Conservation (phyloP, 2,888 invertebrate genomes). For the Oscheius sp. region DNA sequence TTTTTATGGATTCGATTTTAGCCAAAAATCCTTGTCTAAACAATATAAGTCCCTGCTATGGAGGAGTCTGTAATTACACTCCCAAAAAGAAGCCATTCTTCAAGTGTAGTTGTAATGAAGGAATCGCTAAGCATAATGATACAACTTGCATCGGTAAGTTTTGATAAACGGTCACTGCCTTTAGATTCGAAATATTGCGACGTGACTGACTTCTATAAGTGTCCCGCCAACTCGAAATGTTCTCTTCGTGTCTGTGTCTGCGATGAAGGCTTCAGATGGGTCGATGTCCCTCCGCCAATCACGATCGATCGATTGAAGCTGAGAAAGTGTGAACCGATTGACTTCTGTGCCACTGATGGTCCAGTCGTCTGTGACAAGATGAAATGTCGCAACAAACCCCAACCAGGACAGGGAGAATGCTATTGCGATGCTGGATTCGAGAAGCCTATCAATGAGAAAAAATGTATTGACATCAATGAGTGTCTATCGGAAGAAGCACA, state of each 20-base stretch:
- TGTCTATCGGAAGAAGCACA: not conserved
- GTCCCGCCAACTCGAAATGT: slow-evolving; percentile 25
- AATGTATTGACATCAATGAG: slow-evolving; percentile 18
- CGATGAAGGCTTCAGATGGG: slow-evolving; percentile 18
- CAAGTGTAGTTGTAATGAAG: slow-evolving; percentile 7
- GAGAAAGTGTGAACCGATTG: slow-evolving; percentile 18
- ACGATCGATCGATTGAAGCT: not conserved
- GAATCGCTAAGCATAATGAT: slow-evolving; percentile 6
- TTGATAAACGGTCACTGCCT: not conserved
- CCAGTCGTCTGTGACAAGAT: not conserved
- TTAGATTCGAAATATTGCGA: slow-evolving; percentile 30
- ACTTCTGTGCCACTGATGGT: slow-evolving; percentile 21
- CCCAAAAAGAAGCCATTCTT: not conserved
- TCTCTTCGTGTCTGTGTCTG: slow-evolving; percentile 2
- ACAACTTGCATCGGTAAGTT: slow-evolving; percentile 30
- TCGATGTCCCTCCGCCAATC: slow-evolving; percentile 8
- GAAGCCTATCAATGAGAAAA: not conserved
- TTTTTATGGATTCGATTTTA: too few relatives aligned
- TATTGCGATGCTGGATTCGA: slow-evolving; percentile 26
- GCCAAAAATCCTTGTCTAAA: slow-evolving; percentile 8
- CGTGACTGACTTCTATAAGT: not conserved
- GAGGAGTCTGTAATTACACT: slow-evolving; percentile 21
- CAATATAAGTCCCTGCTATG: slow-evolving; percentile 7
- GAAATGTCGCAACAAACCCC: not conserved
- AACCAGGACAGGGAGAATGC: slow-evolving; percentile 30